These are phyloP conservation scores for Drosophila dunni DNA, from an alignment of 1,140 invertebrate genomes.

Conservation along the genomic window DNA sequence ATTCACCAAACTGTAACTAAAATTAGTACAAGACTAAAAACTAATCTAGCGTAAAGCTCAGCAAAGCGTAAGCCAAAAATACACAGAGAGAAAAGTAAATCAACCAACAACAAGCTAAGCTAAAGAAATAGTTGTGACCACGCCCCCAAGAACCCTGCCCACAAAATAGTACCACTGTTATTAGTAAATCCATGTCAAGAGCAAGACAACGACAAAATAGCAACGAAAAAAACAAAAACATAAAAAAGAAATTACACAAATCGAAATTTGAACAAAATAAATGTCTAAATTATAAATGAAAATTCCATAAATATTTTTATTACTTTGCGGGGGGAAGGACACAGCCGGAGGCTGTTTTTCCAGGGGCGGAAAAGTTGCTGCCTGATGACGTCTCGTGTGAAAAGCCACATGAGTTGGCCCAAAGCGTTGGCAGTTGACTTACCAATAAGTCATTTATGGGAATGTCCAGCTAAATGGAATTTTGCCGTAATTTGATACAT, in stretches of 20 bases:
- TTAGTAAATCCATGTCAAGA: conserved; percentile 35
- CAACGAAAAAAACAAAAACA: conserved; percentile 46
- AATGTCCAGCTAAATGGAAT: too few species aligned
- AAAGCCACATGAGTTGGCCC: too few species aligned
- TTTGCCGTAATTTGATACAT: too few species aligned
- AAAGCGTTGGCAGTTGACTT: too few species aligned
- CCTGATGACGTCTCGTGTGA: too few species aligned
- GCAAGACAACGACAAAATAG: conserved; percentile 50
- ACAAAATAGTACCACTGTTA: conserved; percentile 1
- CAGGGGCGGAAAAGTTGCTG: too few species aligned
- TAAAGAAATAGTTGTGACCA: conserved; percentile 49
- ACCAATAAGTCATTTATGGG: too few species aligned
- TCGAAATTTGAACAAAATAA: conserved; percentile 71
- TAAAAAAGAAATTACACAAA: conserved; percentile 51
- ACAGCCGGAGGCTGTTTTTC: too few species aligned
- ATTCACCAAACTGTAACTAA: conserved; percentile 39
- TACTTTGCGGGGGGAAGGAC: conserved; percentile 14
- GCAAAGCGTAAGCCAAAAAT: conserved; percentile 76
- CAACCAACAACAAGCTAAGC: conserved; percentile 45
- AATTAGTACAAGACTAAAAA: conserved; percentile 41
- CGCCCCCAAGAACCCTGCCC: background rate
- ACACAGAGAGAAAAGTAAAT: conserved; percentile 24
- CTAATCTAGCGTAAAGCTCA: conserved; percentile 73
- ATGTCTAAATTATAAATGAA: conserved; percentile 79
- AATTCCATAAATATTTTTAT: conserved; percentile 39